These are phyloP conservation scores for Phrynocephalus vlangalii DNA, from an alignment of 2,797 vertebrate genomes.

Conservation along the genomic window DNA sequence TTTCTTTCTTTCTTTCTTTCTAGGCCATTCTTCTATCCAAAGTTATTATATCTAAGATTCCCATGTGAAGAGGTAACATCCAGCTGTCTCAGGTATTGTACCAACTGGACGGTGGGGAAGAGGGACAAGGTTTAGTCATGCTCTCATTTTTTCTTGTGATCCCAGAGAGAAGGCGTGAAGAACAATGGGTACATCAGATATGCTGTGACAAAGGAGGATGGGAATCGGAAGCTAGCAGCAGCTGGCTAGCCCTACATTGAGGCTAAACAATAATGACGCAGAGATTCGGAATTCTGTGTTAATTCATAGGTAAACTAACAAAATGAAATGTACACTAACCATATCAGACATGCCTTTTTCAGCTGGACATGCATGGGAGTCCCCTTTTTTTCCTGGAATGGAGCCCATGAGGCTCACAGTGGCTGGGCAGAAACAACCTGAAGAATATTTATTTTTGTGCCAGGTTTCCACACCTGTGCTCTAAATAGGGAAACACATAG, in stretches of 20 bases:
- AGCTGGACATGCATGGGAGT: neutral
- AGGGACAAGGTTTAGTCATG: too few species aligned
- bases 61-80: neutral
- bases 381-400: constrained; percentile 8
- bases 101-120: neutral
- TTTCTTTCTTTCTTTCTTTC: too few species aligned
- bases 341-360: neutral
- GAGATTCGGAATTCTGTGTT: neutral
- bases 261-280: neutral
- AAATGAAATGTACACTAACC: neutral
- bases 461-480: constrained; percentile 43
- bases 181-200: too few species aligned
- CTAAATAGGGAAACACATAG: constrained; percentile 61
- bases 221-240: neutral
- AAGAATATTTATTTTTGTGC: constrained; percentile 30
- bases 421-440: neutral
- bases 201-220: neutral
- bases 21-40: too few species aligned
- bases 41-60: too few species aligned
- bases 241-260: neutral
- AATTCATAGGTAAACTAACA: neutral
- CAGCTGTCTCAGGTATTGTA: neutral
- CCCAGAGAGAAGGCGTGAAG: neutral
- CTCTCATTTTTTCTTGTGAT: neutral
- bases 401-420: neutral